A percentile compares a stretch with the other conserved stretches of the same genome.
These are phyloP conservation scores for Oophaga sylvatica DNA, from an alignment of 2,797 vertebrate genomes.

Conservation along the genomic window DNA sequence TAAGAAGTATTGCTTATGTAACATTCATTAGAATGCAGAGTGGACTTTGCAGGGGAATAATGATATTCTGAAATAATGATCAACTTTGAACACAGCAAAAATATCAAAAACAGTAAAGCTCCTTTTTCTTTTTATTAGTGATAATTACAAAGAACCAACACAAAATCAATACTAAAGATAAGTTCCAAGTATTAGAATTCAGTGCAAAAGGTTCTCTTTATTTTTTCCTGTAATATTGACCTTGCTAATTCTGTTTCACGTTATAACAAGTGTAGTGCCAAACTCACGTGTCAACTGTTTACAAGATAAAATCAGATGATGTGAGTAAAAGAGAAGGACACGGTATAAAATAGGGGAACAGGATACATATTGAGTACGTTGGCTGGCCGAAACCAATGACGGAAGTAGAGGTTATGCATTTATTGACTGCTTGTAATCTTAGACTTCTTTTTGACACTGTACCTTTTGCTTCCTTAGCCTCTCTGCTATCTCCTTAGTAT, in stretches of 20 bases:
- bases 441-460: too few species aligned
- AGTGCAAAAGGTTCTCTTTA: slow-evolving; percentile 71
- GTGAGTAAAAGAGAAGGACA: neutral
- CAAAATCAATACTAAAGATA: slow-evolving; percentile 65
- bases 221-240: slow-evolving; percentile 77
- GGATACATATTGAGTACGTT: neutral
- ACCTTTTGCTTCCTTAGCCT: too few species aligned
- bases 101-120: neutral
- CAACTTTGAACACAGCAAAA: neutral
- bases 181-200: slow-evolving; percentile 67
- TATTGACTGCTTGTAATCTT: too few species aligned
- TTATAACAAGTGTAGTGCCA: slow-evolving; percentile 68
- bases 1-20: neutral
- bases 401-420: neutral
- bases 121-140: slow-evolving; percentile 1
- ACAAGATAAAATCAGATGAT: slow-evolving; percentile 28
- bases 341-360: neutral
- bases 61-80: neutral
- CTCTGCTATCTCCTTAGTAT: too few species aligned
- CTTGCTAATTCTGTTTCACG: slow-evolving; percentile 71
- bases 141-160: neutral
- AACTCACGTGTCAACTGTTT: slow-evolving; percentile 59
- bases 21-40: neutral
- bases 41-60: neutral
- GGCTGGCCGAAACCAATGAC: neutral